Evolutionary conservation across 1,140 invertebrate genomes (phyloP).

Genomic region (Formica selysi): DNA sequence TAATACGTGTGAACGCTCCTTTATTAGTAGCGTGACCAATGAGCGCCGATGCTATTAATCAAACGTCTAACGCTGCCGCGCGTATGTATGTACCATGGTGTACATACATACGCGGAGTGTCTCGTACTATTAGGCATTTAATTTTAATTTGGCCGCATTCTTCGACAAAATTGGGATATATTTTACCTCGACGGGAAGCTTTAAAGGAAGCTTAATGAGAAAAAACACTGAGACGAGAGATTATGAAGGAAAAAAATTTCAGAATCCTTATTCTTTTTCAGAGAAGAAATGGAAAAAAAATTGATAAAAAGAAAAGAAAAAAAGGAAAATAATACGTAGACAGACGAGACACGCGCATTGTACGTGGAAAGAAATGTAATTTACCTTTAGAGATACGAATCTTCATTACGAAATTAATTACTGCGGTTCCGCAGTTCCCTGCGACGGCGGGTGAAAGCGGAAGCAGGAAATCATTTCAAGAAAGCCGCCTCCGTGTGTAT

Average conservation of each 20-base stretch:
- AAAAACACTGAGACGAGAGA: neutral
- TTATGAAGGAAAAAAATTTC: too few relatives aligned
- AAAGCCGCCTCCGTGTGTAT: conserved; percentile 56
- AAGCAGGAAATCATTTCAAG: conserved; percentile 69
- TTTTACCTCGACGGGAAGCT: neutral
- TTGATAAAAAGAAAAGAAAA: neutral
- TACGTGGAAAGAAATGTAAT: conserved; percentile 28
- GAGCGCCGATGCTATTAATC: conserved; percentile 85
- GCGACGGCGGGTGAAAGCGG: conserved; percentile 70
- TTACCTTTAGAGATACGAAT: conserved; percentile 63
- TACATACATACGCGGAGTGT: conserved; percentile 13
- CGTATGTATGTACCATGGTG: neutral
- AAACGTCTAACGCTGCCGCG: conserved; percentile 80
- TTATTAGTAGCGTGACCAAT: conserved; percentile 86
- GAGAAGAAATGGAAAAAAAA: neutral
- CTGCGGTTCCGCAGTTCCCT: conserved; percentile 62
- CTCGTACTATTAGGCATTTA: conserved; percentile 29
- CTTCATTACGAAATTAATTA: conserved; percentile 71
- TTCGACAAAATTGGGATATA: conserved; percentile 6
- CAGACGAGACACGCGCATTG: too few relatives aligned
- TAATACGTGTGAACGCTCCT: conserved; percentile 85
- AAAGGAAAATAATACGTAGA: neutral
- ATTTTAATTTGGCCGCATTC: conserved; percentile 39
- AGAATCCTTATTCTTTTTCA: neutral
- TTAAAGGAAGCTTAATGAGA: neutral